These are phyloP conservation scores for Nymphalis c-album DNA, from an alignment of 2,888 invertebrate species.

Conservation along the genomic window DNA sequence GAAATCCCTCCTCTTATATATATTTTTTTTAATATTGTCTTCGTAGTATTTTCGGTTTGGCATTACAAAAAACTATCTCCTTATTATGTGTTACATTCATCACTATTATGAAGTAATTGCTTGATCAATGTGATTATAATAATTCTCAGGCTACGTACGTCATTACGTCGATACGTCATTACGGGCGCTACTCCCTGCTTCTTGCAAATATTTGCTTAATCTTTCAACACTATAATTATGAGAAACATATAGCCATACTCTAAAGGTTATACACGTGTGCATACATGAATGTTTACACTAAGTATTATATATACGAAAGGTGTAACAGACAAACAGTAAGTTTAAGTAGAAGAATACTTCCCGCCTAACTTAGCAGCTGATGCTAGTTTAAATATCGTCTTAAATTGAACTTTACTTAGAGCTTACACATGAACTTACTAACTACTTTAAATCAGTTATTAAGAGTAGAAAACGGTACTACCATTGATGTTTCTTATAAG, in stretches of 20 bases:
- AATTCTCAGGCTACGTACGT: too few relatives aligned
- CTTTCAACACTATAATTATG: background rate
- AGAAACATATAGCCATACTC: background rate
- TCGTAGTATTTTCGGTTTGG: too few relatives aligned
- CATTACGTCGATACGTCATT: too few relatives aligned
- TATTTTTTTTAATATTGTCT: too few relatives aligned
- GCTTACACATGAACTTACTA: background rate
- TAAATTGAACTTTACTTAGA: background rate
- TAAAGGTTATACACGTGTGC: background rate
- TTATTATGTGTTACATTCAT: too few relatives aligned
- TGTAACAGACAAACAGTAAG: background rate
- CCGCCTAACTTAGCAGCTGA: constrained; percentile 7
- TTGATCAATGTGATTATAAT: too few relatives aligned
- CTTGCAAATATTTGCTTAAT: background rate
- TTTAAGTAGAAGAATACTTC: background rate
- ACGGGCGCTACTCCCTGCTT: too few relatives aligned
- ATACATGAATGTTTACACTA: background rate
- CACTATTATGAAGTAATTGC: too few relatives aligned
- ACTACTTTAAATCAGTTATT: background rate
- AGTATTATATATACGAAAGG: background rate
- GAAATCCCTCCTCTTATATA: too few relatives aligned
- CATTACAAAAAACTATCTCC: too few relatives aligned
- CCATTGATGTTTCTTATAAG: background rate
- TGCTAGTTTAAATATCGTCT: constrained; percentile 3
- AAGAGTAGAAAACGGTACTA: background rate